Conservation (phyloP, 2,888 invertebrate species). For the Leistus spinibarbis region DNA sequence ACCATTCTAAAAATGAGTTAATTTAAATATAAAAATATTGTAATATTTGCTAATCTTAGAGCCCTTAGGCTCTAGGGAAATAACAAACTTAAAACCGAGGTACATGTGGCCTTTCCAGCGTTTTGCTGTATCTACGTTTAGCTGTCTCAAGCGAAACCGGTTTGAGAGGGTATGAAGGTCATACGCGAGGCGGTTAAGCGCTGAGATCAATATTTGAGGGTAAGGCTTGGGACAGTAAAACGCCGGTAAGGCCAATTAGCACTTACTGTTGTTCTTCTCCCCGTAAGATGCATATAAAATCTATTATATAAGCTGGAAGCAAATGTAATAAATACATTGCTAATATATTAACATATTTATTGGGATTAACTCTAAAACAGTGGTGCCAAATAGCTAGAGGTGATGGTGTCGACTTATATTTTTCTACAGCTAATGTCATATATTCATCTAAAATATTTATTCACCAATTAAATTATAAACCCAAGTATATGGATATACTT, state of each 20-base stretch:
- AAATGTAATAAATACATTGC: slow-evolving; percentile 64
- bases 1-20: slow-evolving; percentile 65
- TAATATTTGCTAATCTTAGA: no score
- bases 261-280: slow-evolving; percentile 71
- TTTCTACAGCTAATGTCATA: slow-evolving; percentile 60
- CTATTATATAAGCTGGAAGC: slow-evolving; percentile 67
- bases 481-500: background rate
- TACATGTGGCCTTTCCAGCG: no score
- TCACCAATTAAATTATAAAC: no score
- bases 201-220: no score
- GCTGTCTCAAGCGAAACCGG: no score
- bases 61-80: no score
- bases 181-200: no score
- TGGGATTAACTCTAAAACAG: slow-evolving; percentile 66
- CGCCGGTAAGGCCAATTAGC: no score
- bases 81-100: no score
- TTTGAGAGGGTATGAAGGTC: no score
- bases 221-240: no score
- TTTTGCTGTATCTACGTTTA: no score
- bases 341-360: slow-evolving; percentile 63
- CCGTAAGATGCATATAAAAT: slow-evolving; percentile 61
- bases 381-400: slow-evolving; percentile 68
- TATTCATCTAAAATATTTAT: slow-evolving; percentile 60
- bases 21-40: background rate
- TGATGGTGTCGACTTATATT: slow-evolving; percentile 64